phyloP scores from a whole-genome alignment of 2,888 invertebrate species.

The Eupeodes latifasciatus region DNA sequence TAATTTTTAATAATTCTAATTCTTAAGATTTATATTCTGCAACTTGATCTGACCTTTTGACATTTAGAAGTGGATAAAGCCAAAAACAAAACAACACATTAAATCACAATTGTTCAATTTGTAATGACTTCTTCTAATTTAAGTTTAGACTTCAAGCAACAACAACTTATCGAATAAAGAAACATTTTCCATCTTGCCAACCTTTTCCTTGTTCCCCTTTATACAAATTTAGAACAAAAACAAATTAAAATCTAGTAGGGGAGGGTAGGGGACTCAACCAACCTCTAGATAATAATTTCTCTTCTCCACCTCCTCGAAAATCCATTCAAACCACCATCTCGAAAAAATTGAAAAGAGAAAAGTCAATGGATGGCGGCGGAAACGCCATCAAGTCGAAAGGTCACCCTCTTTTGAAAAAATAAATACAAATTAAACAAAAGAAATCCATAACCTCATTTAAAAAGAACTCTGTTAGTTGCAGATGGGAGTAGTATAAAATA shows the following conservation, averaged over 20 bases:
- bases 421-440: constrained; percentile 20
- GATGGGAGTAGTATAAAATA: background rate
- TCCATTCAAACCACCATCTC: constrained; percentile 4
- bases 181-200: background rate
- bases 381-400: constrained; percentile 47
- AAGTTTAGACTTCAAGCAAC: background rate
- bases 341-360: constrained; percentile 12
- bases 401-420: constrained; percentile 44
- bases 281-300: constrained; percentile 15
- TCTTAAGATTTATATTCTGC: background rate
- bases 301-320: constrained; percentile 6
- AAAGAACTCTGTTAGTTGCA: background rate
- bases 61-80: background rate
- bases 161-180: background rate
- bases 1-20: too few species aligned
- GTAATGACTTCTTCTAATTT: background rate
- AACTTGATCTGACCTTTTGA: background rate
- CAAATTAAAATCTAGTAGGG: background rate
- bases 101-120: background rate
- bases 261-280: background rate
- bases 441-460: constrained; percentile 12
- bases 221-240: background rate
- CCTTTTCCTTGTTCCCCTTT: background rate
- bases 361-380: constrained; percentile 17
- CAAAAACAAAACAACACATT: background rate